These are phyloP conservation scores for Aphis gossypii DNA, from an alignment of 1,140 invertebrate species.

Conservation along the genomic window DNA sequence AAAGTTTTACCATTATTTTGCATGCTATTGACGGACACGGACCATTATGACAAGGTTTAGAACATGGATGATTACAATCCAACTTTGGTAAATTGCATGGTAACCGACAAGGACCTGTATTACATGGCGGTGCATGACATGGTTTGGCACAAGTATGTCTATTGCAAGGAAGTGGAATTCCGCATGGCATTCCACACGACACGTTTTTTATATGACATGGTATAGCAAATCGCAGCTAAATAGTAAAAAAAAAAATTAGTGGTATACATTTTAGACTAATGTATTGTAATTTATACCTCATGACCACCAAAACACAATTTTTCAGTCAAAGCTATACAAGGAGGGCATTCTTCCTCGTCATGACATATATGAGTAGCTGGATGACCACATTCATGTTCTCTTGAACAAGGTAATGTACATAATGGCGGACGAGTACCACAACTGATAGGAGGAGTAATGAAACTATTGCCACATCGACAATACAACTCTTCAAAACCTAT, in stretches of 20 bases:
- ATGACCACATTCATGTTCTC: slow-evolving; percentile 83
- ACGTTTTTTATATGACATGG: slow-evolving; percentile 88
- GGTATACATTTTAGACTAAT: neutral
- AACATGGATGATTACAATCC: slow-evolving; percentile 70
- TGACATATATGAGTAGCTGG: slow-evolving; percentile 81
- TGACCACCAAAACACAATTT: slow-evolving; percentile 90
- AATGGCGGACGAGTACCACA: slow-evolving; percentile 86
- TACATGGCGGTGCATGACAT: slow-evolving; percentile 77
- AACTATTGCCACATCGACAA: slow-evolving; percentile 87
- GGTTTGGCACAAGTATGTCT: slow-evolving; percentile 78
- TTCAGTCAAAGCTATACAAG: slow-evolving; percentile 87
- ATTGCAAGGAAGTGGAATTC: slow-evolving; percentile 77
- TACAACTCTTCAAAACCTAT: slow-evolving; percentile 87
- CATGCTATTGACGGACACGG: slow-evolving; percentile 73
- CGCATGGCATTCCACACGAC: slow-evolving; percentile 88
- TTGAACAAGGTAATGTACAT: slow-evolving; percentile 79
- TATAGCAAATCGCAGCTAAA: slow-evolving; percentile 79
- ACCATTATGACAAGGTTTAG: slow-evolving; percentile 72
- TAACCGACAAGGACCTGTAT: slow-evolving; percentile 66
- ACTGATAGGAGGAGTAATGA: slow-evolving; percentile 87
- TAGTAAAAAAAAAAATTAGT: slow-evolving; percentile 12
- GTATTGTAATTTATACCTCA: slow-evolving; percentile 69
- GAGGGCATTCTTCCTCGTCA: slow-evolving; percentile 81
- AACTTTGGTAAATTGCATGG: slow-evolving; percentile 67
- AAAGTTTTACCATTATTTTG: slow-evolving; percentile 68